A percentile compares a stretch with the other conserved stretches of the same genome.
phyloP scores from a whole-genome alignment of 1,140 invertebrate genomes.

The Orius insidiosus region DNA sequence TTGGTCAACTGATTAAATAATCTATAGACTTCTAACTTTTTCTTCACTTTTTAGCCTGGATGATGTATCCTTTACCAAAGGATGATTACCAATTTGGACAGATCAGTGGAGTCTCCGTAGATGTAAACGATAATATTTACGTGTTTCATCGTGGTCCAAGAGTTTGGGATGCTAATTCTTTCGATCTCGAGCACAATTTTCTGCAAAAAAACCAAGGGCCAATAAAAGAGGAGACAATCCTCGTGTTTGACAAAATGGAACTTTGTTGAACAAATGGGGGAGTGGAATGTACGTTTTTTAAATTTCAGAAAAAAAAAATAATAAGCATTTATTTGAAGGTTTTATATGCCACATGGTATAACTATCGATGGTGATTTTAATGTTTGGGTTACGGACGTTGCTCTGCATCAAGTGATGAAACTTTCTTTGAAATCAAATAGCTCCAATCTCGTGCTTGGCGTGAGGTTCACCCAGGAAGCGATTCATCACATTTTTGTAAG shows the following conservation, averaged over 20 bases:
- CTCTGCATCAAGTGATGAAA: slow-evolving; percentile 80
- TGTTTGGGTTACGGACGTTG: slow-evolving; percentile 84
- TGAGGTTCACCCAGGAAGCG: slow-evolving; percentile 56
- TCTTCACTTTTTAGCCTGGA: slow-evolving; percentile 21
- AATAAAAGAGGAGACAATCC: slow-evolving; percentile 53
- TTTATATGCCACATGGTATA: slow-evolving; percentile 87
- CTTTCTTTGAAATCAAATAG: slow-evolving; percentile 31
- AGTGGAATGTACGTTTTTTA: slow-evolving; percentile 44
- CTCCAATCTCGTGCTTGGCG: slow-evolving; percentile 13
- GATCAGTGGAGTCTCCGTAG: slow-evolving; percentile 61
- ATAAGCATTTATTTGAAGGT: slow-evolving; percentile 34
- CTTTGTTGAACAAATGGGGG: slow-evolving; percentile 59
- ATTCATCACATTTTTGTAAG: slow-evolving; percentile 74
- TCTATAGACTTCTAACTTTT: neutral
- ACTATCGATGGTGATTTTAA: slow-evolving; percentile 67
- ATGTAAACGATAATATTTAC: slow-evolving; percentile 50
- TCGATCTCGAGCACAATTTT: slow-evolving; percentile 40
- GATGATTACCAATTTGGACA: slow-evolving; percentile 43
- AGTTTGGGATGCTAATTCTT: slow-evolving; percentile 51
- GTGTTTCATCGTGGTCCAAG: slow-evolving; percentile 69
- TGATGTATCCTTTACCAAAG: slow-evolving; percentile 33
- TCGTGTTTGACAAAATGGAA: slow-evolving; percentile 57
- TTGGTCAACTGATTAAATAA: too few relatives aligned
- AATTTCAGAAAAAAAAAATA: neutral
- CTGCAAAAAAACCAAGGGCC: slow-evolving; percentile 34